Evolutionary conservation across 2,888 invertebrate species (phyloP).

Genomic region (Autographa pulchrina): DNA sequence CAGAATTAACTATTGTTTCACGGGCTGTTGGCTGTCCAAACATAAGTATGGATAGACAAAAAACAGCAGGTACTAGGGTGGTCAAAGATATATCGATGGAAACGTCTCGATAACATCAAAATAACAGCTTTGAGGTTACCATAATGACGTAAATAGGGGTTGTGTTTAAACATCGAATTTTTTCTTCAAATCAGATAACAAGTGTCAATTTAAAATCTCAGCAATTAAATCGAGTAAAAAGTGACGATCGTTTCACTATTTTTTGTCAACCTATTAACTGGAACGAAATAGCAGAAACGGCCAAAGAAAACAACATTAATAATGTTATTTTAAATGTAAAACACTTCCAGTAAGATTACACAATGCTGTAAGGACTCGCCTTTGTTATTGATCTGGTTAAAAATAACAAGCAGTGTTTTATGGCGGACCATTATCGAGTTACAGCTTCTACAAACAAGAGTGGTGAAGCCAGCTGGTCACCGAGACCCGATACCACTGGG

Average conservation of each 20-base stretch:
- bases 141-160: conserved; percentile 56
- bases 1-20: conserved; percentile 84
- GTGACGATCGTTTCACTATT: not conserved
- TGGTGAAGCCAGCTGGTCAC: conserved; percentile 54
- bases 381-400: conserved; percentile 80
- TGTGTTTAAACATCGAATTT: conserved; percentile 26
- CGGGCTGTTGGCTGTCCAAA: conserved; percentile 82
- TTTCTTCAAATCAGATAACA: conserved; percentile 19
- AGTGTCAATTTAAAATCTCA: conserved; percentile 44
- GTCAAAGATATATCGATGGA: conserved; percentile 64
- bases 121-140: conserved; percentile 48
- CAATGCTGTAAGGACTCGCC: conserved; percentile 60
- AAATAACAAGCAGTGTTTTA: conserved; percentile 83
- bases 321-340: conserved; percentile 27
- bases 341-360: conserved; percentile 55
- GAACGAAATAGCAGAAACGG: not conserved
- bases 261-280: not conserved
- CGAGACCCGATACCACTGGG: conserved; percentile 16
- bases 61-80: conserved; percentile 83
- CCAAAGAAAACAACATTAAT: conserved; percentile 8
- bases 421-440: conserved; percentile 77
- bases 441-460: conserved; percentile 65
- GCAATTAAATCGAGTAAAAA: conserved; percentile 5
- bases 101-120: conserved; percentile 54
- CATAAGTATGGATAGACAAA: conserved; percentile 79